Percentiles rank a stretch among this genome's conserved stretches.
Evolutionary conservation across 2,888 invertebrate genomes (phyloP).

Genomic region (Philereme vetulata): DNA sequence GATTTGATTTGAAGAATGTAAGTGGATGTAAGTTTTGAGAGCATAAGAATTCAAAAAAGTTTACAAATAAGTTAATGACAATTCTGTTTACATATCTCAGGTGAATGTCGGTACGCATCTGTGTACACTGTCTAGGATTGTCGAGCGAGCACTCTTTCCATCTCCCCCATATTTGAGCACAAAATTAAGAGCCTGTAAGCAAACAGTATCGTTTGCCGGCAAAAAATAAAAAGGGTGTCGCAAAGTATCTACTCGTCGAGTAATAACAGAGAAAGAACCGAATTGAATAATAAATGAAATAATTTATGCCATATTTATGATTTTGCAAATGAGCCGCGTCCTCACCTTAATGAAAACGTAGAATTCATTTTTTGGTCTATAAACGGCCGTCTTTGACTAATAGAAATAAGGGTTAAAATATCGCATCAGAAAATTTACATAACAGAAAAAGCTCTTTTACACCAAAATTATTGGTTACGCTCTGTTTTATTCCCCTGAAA

Average conservation of each 20-base stretch:
- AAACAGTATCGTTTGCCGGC: conserved; percentile 73
- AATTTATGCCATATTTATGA: conserved; percentile 85
- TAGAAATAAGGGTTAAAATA: conserved; percentile 23
- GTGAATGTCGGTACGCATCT: conserved; percentile 42
- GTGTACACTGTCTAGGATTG: conserved; percentile 62
- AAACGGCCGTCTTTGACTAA: conserved; percentile 28
- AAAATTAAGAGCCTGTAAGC: conserved; percentile 77
- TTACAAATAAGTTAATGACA: not conserved
- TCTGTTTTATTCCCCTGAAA: no score
- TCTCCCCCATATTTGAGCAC: conserved; percentile 78
- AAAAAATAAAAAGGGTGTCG: conserved; percentile 74
- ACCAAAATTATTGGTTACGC: no score
- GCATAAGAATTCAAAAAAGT: no score
- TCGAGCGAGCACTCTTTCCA: conserved; percentile 65
- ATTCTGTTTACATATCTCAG: conserved; percentile 43
- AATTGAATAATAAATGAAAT: conserved; percentile 85
- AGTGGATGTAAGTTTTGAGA: no score
- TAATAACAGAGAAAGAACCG: conserved; percentile 77
- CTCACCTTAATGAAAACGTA: conserved; percentile 82
- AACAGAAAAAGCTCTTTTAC: not conserved
- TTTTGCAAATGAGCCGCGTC: conserved; percentile 79
- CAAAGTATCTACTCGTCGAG: conserved; percentile 72
- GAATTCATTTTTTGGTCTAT: conserved; percentile 59
- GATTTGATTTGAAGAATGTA: no score
- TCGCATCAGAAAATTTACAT: not conserved